Evolutionary conservation across 2,888 invertebrate species (phyloP), one percentile per base, ranked within the genome.

Genomic region (Noctua janthe): DNA sequence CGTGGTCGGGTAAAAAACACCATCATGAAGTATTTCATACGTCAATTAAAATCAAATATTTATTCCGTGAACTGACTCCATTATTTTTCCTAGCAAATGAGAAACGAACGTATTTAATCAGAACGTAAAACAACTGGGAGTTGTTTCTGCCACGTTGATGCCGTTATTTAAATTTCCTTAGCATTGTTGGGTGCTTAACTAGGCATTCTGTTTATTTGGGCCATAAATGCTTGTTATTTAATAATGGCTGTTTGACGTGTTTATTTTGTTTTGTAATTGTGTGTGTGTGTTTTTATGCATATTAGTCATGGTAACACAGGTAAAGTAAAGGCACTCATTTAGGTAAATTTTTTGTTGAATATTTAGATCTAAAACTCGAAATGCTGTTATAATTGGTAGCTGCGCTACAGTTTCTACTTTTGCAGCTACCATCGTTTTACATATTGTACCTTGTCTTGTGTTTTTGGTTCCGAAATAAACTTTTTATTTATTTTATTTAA

Each of bases 31-130:
- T 29, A 76, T 56, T n/a, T n/a, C 49, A 7, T 64, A 17, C 51
- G 20, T 75, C 64, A 73, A 86, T 76, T 78, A 78, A 69, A 81
- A 77, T 67, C 70, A 79, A 87, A 88, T 80, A 80, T 79, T 79
- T 83, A 87, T 81, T 82, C 76, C 79, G 73, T 78, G 77, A 82
- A 76, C 74, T 51, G 74, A 69, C 74, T 82, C 71, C 80, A 81
- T 85, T 83, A 80, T 83, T 81, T 64, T 81, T 76, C 80, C 67
- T 78, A 83, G 74, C 20, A 67, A 89, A 84, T 84, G 74, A 89
- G 77, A 84, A 89, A 89, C 75, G 84, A 82, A 69, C 62, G 39
- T 76, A 86, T 87, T 86, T 89, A 86, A 89, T 82, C 84, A 87
- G 69, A 89, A 81, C 23, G 78, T 29, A 80, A 87, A 89, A 82